These are phyloP conservation scores for Cebidichthys violaceus DNA, from an alignment of 2,113 vertebrate genomes.

Conservation along the genomic window DNA sequence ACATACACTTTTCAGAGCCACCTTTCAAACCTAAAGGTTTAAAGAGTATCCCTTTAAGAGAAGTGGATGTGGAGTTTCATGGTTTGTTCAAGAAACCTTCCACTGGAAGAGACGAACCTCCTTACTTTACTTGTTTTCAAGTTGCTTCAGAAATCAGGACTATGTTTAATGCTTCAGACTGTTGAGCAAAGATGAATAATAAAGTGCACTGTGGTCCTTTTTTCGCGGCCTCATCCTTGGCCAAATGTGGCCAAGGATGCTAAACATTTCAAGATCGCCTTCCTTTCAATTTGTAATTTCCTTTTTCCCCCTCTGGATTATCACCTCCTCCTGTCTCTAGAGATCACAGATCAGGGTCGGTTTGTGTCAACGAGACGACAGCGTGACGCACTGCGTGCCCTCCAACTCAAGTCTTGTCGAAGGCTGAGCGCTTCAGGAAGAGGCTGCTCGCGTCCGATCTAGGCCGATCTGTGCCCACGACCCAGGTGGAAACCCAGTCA, in stretches of 20 bases:
- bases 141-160: background rate
- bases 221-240: background rate
- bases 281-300: constrained; percentile 31
- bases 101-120: background rate
- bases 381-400: constrained; percentile 31
- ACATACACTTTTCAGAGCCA: too few relatives aligned
- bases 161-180: background rate
- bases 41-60: background rate
- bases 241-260: background rate
- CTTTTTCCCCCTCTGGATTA: constrained; percentile 54
- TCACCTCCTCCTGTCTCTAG: constrained; percentile 50
- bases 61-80: background rate
- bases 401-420: constrained; percentile 22
- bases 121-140: background rate
- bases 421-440: constrained; percentile 34
- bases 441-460: constrained; percentile 17
- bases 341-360: constrained; percentile 56
- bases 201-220: background rate
- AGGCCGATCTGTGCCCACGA: constrained; percentile 43
- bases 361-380: constrained; percentile 37
- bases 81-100: background rate
- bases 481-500: constrained; percentile 65
- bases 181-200: constrained; percentile 20
- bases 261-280: background rate
- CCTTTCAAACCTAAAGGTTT: too few relatives aligned